A percentile compares a stretch with the other conserved stretches of the same genome.
Conservation (phyloP, 2,888 invertebrate genomes). For the Drosophila melanosoma region DNA sequence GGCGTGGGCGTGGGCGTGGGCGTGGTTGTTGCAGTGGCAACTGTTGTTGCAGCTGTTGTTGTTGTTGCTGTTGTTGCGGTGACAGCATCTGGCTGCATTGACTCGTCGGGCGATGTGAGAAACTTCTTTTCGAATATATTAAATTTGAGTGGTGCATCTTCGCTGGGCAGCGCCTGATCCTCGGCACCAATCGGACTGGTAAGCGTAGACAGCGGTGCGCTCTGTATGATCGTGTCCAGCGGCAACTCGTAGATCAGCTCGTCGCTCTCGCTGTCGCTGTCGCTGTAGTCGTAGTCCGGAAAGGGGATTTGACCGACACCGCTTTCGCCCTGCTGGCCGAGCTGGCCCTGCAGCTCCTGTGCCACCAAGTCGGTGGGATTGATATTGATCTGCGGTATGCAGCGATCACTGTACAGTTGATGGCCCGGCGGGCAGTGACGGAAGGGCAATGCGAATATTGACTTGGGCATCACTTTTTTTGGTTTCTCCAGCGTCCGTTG, state of each 20-base stretch:
- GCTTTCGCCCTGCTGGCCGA: constrained; percentile 33
- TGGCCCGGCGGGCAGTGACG: constrained; percentile 83
- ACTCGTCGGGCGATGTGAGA: constrained; percentile 57
- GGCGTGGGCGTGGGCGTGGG: constrained; percentile 40
- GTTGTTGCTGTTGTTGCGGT: constrained; percentile 20
- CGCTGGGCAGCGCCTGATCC: constrained; percentile 71
- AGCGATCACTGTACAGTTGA: constrained; percentile 79
- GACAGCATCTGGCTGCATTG: constrained; percentile 22
- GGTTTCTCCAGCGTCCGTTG: constrained; percentile 80
- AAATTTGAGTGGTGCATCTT: constrained; percentile 84
- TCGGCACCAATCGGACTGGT: constrained; percentile 24
- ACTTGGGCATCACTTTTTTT: constrained; percentile 85
- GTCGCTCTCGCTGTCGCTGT: constrained; percentile 45
- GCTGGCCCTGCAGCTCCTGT: constrained; percentile 68
- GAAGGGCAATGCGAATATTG: constrained; percentile 84
- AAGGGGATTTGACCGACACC: constrained; percentile 15
- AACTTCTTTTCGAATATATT: constrained; percentile 83
- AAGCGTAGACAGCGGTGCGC: constrained; percentile 8
- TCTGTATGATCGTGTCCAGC: constrained; percentile 22
- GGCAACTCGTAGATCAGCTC: constrained; percentile 43
- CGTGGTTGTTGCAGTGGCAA: constrained; percentile 21
- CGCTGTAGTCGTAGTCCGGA: constrained; percentile 74
- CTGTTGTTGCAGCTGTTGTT: constrained; percentile 14
- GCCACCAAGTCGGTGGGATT: constrained; percentile 73
- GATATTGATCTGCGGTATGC: constrained; percentile 82